These are phyloP conservation scores for Ceratosolen fusciceps DNA, from an alignment of 1,140 invertebrate genomes.

Conservation along the genomic window DNA sequence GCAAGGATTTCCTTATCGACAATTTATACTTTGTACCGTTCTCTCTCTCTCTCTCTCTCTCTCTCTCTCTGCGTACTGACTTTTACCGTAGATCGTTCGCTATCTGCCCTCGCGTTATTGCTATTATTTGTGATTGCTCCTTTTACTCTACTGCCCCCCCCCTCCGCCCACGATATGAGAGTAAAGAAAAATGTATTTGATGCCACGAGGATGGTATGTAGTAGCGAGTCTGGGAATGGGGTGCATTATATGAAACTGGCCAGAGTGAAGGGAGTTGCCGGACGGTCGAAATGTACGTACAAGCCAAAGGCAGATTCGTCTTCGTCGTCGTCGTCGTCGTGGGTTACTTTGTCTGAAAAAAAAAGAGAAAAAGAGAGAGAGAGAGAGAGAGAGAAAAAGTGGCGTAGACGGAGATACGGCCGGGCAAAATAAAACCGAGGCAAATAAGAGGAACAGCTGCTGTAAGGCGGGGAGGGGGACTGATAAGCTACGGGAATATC, in stretches of 20 bases:
- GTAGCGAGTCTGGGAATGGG: too few species aligned
- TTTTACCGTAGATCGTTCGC: too few species aligned
- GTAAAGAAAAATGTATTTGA: slow-evolving; percentile 24
- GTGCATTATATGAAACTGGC: too few species aligned
- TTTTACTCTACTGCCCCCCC: not conserved
- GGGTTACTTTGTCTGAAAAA: too few species aligned
- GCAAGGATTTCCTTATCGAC: slow-evolving; percentile 36
- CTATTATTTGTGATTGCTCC: not conserved
- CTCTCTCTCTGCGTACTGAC: not conserved
- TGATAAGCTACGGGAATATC: slow-evolving; percentile 7
- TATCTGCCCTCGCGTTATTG: not conserved
- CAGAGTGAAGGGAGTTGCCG: too few species aligned
- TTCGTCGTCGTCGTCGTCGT: too few species aligned
- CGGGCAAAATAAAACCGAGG: not conserved
- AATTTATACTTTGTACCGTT: not conserved
- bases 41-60: not conserved
- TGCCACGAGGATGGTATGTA: too few species aligned
- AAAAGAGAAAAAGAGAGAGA: not conserved
- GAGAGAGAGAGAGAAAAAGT: not conserved
- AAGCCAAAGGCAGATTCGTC: too few species aligned
- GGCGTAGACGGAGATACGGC: not conserved
- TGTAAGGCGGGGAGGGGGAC: not conserved
- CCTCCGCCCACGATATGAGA: not conserved
- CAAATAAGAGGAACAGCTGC: not conserved
- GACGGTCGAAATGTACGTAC: too few species aligned